Conservation (phyloP, 2,797 vertebrate species). For the Coregonus suidteri region DNA sequence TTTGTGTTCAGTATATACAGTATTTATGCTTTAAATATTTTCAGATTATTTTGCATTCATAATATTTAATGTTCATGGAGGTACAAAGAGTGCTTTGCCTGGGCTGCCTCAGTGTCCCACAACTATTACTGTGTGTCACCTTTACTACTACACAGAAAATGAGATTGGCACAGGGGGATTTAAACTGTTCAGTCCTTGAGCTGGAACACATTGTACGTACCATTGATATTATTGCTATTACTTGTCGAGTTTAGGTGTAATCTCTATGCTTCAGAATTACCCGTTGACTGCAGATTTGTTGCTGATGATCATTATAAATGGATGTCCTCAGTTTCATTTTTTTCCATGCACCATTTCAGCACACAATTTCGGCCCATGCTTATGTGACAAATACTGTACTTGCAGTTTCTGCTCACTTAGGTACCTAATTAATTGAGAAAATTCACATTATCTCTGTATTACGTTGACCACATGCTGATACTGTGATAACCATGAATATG, state of each 20-base stretch:
- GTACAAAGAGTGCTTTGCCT: not conserved
- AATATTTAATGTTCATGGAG: not conserved
- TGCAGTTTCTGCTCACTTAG: not conserved
- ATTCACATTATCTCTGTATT: not conserved
- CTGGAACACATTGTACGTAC: constrained; percentile 1
- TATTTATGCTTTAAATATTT: not conserved
- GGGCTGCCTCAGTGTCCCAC: not conserved
- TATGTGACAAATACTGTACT: constrained; percentile 4
- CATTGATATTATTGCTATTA: not conserved
- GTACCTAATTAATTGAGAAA: constrained; percentile 9
- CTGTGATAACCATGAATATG: constrained; percentile 16
- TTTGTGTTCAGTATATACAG: too few species aligned
- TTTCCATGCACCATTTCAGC: not conserved
- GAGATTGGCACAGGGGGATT: constrained; percentile 12
- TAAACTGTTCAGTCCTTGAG: not conserved
- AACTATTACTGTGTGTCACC: not conserved
- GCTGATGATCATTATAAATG: not conserved
- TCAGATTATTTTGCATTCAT: not conserved
- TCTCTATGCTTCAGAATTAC: not conserved
- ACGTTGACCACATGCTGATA: constrained; percentile 9
- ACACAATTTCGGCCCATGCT: not conserved
- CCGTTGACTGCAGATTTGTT: not conserved
- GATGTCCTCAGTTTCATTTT: not conserved
- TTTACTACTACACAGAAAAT: not conserved
- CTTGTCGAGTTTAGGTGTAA: not conserved